These are phyloP conservation scores for Amazona guildingii DNA, from an alignment of 2,113 vertebrate species.

Conservation along the genomic window DNA sequence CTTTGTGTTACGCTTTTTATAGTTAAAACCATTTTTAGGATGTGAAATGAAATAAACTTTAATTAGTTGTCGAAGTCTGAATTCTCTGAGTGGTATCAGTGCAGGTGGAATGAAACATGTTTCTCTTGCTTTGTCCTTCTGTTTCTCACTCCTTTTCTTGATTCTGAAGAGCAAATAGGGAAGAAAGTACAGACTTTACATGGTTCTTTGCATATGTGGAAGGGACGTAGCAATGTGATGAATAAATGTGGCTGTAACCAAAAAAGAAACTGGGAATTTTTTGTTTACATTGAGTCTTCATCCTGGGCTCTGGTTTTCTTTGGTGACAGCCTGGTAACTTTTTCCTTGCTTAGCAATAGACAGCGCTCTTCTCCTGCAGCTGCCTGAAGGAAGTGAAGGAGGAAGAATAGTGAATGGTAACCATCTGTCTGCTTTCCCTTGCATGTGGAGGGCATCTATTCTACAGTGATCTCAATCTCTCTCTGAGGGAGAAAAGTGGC, in stretches of 20 bases:
- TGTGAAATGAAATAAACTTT: not conserved
- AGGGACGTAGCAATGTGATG: not conserved
- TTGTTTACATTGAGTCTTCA: not conserved
- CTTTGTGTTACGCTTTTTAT: not conserved
- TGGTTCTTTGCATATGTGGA: not conserved
- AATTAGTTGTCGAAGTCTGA: not conserved
- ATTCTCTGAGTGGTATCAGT: not conserved
- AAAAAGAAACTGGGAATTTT: not conserved
- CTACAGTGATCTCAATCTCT: constrained; percentile 4
- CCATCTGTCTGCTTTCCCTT: constrained; percentile 10
- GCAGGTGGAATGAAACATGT: not conserved
- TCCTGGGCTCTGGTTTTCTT: not conserved
- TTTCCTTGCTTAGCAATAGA: constrained; percentile 15
- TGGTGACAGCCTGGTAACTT: not conserved
- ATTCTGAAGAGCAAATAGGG: not conserved
- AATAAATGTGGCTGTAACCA: not conserved
- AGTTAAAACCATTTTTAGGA: not conserved
- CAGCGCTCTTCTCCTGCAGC: constrained; percentile 8
- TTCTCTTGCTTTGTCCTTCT: not conserved
- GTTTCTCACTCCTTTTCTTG: not conserved
- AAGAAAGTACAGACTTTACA: not conserved
- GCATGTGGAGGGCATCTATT: not conserved
- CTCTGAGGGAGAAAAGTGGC: constrained; percentile 18
- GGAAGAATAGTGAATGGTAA: constrained; percentile 34
- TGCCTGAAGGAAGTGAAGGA: constrained; percentile 36